Evolutionary conservation across 2,797 vertebrate genomes (phyloP), one percentile per base, ranked within the genome.

Genomic region (Phalloptychus januarius): DNA sequence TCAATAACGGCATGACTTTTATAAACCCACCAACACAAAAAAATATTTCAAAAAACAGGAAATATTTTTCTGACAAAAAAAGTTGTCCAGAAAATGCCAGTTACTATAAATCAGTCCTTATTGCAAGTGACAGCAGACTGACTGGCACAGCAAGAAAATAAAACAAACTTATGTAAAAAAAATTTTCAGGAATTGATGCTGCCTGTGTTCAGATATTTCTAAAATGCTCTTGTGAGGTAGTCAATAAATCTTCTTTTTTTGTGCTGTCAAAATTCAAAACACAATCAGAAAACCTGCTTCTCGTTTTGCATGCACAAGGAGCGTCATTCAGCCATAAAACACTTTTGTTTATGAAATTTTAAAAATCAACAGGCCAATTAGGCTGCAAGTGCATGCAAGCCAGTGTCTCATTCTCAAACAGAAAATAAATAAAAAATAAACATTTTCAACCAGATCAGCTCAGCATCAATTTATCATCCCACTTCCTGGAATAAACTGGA

Each of bases 21-120:
- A 4, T 65, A 36, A 40, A 12, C 36, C 23, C 36, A 20, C 33
- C 10, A 40, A 65, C 33, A 18, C 31, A 65, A 65, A 1, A 38
- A 38, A 10, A 18, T 8, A 8, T 36, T 28, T 63, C 0, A 38
- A 38, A 38, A 36, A 38, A 8, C 8, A 38, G 18, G 0, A 20
- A 4, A 11, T n/a, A n/a, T n/a, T n/a, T n/a, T n/a, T n/a, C n/a
- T n/a, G n/a, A n/a, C 11, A 38, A 20, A 40, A 38, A 67, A 40
- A 20, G 11, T 15, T 25, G 92, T 97, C 96, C 61, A 95, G 91
- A 90, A 96, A 97, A 84, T 96, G 95, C 95, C 97, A 97, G 86
- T 96, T 94, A 88, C 95, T 94, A 63, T 95, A 95, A 81, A 96
- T 92, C 83, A 16, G 63, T 81, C 91, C 95, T 96, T 84, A 97